A percentile compares a stretch with the other conserved stretches of the same genome.
phyloP scores from a whole-genome alignment of 2,797 vertebrate species.

The Hoplostethus mediterraneus region DNA sequence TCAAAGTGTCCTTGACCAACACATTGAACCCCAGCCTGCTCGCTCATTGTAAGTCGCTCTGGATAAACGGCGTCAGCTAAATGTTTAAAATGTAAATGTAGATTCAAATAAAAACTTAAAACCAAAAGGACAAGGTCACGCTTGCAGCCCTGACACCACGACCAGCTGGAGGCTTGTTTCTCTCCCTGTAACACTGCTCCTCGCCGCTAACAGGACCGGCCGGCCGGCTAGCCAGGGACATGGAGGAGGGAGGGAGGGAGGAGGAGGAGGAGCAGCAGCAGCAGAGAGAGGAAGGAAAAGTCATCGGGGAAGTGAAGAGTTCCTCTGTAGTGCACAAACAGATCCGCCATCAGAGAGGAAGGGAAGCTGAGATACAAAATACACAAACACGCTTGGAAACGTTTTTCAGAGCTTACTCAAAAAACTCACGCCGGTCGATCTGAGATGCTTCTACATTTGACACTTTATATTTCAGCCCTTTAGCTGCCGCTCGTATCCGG shows the following conservation, averaged over 20 bases:
- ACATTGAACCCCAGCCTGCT: constrained; percentile 47
- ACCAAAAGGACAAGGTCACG: constrained; percentile 27
- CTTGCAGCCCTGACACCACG: constrained; percentile 9
- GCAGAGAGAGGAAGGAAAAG: neutral
- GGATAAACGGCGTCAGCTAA: constrained; percentile 20
- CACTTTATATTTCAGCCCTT: neutral
- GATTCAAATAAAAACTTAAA: constrained; percentile 9
- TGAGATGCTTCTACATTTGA: neutral
- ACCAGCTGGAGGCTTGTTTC: constrained; percentile 58
- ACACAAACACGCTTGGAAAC: too few relatives aligned
- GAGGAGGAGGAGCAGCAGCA: neutral
- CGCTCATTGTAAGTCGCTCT: constrained; percentile 8
- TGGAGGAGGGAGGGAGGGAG: neutral
- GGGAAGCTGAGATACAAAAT: too few relatives aligned
- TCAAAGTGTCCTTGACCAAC: constrained; percentile 52
- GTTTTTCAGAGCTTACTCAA: too few relatives aligned
- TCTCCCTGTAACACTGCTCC: constrained; percentile 14
- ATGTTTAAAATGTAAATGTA: constrained; percentile 44
- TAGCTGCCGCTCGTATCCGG: neutral
- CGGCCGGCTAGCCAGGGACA: neutral
- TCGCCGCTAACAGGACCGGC: neutral
- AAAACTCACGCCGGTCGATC: neutral
- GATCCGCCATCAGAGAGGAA: too few relatives aligned
- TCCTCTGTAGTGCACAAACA: too few relatives aligned
- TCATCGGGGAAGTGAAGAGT: too few relatives aligned